Evolutionary conservation across 2,888 invertebrate species (phyloP).

Genomic region (Seira ritae): DNA sequence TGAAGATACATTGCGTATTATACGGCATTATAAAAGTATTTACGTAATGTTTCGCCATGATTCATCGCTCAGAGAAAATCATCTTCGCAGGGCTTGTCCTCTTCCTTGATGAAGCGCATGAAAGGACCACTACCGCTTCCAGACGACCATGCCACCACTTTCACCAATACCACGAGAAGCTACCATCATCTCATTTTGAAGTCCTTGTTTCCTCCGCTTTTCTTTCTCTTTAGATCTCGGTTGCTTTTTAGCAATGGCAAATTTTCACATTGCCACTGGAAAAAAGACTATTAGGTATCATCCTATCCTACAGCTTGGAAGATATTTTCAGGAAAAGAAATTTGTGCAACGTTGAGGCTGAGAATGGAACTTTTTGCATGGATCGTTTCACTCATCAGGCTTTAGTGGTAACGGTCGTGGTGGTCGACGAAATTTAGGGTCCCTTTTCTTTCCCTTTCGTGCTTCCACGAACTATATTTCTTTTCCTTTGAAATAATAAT

Average conservation of each 20-base stretch:
- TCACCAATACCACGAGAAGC: neutral
- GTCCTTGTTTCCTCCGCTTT: neutral
- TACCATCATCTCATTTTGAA: neutral
- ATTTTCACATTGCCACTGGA: neutral
- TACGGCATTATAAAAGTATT: too few species aligned
- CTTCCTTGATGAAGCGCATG: neutral
- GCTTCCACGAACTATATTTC: neutral
- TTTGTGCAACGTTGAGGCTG: neutral
- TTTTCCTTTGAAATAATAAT: neutral
- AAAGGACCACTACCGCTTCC: neutral
- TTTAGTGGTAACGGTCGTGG: neutral
- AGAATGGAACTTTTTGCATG: conserved; percentile 7
- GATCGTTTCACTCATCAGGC: conserved; percentile 8
- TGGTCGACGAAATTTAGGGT: neutral
- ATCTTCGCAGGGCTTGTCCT: neutral
- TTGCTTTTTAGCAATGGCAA: neutral
- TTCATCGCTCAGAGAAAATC: neutral
- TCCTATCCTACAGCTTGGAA: neutral
- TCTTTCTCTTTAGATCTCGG: neutral
- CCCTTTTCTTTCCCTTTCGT: too few species aligned
- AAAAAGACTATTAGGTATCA: too few species aligned
- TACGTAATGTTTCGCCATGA: neutral
- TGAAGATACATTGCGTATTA: neutral
- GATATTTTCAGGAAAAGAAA: neutral
- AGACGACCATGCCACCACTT: neutral